These are phyloP conservation scores for Scolanthus callimorphus DNA, from an alignment of 92 coral and sea anemone species.

Conservation along the genomic window DNA sequence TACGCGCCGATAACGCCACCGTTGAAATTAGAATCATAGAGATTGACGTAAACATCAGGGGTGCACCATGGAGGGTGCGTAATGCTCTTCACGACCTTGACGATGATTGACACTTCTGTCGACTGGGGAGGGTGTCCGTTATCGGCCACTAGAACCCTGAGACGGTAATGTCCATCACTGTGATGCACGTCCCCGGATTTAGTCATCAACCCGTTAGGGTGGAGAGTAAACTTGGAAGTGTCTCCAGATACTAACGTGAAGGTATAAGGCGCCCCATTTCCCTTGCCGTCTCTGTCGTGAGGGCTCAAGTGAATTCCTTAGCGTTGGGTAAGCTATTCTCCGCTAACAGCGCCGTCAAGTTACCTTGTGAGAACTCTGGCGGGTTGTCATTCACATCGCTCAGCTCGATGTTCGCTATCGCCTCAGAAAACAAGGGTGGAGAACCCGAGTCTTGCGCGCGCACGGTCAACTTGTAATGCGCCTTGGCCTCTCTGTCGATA, in stretches of 20 bases:
- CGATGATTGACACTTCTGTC: constrained; percentile 57
- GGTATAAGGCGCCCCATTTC: constrained; percentile 72
- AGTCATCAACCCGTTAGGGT: constrained; percentile 58
- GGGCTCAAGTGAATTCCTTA: constrained; percentile 60
- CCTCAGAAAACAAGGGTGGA: constrained; percentile 60
- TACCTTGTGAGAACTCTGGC: constrained; percentile 58
- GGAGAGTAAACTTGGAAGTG: constrained; percentile 45
- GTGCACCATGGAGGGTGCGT: constrained; percentile 74
- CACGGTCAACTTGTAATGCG: constrained; percentile 51
- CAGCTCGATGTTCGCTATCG: constrained; percentile 45
- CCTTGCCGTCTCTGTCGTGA: constrained; percentile 78
- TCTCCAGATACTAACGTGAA: constrained; percentile 78
- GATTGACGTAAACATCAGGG: constrained; percentile 77
- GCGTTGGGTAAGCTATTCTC: constrained; percentile 48
- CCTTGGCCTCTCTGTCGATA: constrained; percentile 62
- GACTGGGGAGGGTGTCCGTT: constrained; percentile 79
- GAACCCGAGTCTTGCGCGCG: constrained; percentile 84
- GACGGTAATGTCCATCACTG: constrained; percentile 39
- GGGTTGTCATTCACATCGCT: constrained; percentile 90
- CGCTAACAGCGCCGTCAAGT: constrained; percentile 58
- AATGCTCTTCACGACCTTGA: constrained; percentile 60
- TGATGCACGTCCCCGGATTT: constrained; percentile 42
- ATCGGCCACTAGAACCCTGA: constrained; percentile 72
- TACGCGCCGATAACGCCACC: constrained; percentile 91
- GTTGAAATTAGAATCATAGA: constrained; percentile 72